Percentiles rank a stretch among this genome's conserved stretches.
Conservation (phyloP, 2,113 vertebrate species). For the Mobula birostris region DNA sequence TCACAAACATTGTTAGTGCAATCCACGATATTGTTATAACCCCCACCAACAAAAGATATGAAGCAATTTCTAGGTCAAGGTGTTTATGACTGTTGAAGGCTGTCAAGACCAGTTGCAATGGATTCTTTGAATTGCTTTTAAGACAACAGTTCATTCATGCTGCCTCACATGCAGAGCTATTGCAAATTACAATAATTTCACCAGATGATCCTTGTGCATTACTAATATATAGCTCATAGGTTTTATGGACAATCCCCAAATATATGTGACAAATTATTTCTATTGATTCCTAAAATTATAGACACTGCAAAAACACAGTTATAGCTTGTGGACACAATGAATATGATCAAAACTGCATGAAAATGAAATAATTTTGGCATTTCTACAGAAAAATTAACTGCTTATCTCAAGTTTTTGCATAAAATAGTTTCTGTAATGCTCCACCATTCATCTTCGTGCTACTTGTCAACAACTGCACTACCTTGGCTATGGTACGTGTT, state of each 20-base stretch:
- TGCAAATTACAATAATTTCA: background rate
- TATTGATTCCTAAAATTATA: background rate
- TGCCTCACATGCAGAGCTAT: background rate
- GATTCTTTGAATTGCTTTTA: background rate
- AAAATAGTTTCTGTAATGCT: conserved; percentile 54
- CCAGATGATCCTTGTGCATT: background rate
- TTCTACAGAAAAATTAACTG: conserved; percentile 52
- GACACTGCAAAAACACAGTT: too few species aligned
- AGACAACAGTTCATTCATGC: background rate
- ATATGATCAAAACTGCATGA: conserved; percentile 43
- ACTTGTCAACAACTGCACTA: conserved; percentile 53
- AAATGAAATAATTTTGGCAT: conserved; percentile 63
- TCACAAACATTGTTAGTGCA: too few species aligned
- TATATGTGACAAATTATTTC: background rate
- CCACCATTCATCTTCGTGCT: conserved; percentile 64
- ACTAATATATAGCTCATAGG: background rate
- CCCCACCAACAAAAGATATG: too few species aligned
- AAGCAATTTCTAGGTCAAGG: too few species aligned
- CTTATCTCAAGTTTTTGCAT: conserved; percentile 60
- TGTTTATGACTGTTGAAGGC: too few species aligned
- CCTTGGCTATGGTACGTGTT: conserved; percentile 61
- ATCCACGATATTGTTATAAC: too few species aligned
- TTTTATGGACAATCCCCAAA: background rate
- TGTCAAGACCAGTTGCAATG: background rate
- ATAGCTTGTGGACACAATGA: background rate